Evolutionary conservation across 2,888 invertebrate species (phyloP).

Genomic region (Gonocerus acuteangulatus): DNA sequence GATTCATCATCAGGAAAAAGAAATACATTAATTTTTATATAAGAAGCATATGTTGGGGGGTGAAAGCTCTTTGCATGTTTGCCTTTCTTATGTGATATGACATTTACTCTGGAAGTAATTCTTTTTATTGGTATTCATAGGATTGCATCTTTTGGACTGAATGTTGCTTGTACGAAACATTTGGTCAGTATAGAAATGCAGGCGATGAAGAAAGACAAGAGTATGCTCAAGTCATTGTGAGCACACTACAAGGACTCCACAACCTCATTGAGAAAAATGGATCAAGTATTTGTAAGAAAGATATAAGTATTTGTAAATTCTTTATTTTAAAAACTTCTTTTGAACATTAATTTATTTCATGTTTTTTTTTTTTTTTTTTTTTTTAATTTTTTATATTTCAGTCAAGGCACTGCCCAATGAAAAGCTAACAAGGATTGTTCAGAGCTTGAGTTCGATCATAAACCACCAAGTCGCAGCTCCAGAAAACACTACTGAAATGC

Average conservation of each 20-base stretch:
- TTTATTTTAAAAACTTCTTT: neutral
- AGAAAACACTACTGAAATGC: slow-evolving; percentile 56
- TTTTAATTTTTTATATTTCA: neutral
- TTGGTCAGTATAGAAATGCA: slow-evolving; percentile 52
- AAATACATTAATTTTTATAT: too few relatives aligned
- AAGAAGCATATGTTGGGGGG: too few relatives aligned
- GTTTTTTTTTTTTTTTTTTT: slow-evolving; percentile 9
- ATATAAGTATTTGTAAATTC: neutral
- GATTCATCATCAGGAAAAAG: too few relatives aligned
- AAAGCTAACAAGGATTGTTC: slow-evolving; percentile 59
- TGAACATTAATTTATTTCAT: neutral
- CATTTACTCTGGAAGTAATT: too few relatives aligned
- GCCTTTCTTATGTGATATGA: too few relatives aligned
- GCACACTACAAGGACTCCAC: slow-evolving; percentile 47
- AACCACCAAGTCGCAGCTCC: slow-evolving; percentile 66
- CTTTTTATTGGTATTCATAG: slow-evolving; percentile 41
- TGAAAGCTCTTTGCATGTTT: too few relatives aligned
- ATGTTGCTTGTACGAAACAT: slow-evolving; percentile 64
- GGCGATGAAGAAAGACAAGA: slow-evolving; percentile 40
- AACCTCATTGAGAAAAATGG: slow-evolving; percentile 51
- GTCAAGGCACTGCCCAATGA: slow-evolving; percentile 39
- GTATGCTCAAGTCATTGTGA: slow-evolving; percentile 41
- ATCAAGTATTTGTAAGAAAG: slow-evolving; percentile 46
- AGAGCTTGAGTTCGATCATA: slow-evolving; percentile 66
- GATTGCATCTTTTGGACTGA: slow-evolving; percentile 72